Percentiles rank a stretch among this genome's conserved stretches.
Conservation (phyloP, 2,113 vertebrate genomes). For the Echinops telfairi region DNA sequence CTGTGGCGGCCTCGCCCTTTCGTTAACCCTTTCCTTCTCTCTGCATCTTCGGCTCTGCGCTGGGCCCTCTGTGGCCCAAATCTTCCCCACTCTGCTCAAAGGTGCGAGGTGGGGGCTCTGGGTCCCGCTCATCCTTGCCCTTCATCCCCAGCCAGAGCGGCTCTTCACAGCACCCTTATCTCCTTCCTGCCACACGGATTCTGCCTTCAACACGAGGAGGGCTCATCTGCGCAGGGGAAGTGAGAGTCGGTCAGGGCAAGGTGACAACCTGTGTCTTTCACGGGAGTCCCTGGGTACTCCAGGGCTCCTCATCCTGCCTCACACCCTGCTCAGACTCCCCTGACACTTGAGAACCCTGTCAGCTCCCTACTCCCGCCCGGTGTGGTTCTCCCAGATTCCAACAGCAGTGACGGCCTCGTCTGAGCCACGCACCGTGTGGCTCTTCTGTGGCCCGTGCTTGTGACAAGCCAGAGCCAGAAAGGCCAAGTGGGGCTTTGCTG, state of each 20-base stretch:
- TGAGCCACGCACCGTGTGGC: background rate
- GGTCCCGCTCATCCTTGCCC: background rate
- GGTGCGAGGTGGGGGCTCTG: background rate
- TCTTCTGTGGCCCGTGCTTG: conserved; percentile 32
- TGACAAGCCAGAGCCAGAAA: background rate
- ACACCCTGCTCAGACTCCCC: background rate
- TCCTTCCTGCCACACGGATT: background rate
- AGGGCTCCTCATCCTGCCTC: background rate
- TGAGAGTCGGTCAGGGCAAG: background rate
- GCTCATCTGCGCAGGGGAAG: background rate
- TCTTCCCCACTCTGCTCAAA: conserved; percentile 4
- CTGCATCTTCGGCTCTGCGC: background rate
- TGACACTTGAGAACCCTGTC: background rate
- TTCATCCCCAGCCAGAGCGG: background rate
- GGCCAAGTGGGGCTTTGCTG: background rate
- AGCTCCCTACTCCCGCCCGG: background rate
- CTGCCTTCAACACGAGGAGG: background rate
- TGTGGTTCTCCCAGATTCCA: background rate
- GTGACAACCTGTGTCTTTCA: background rate
- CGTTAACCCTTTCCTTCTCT: conserved; percentile 77
- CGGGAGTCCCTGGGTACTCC: background rate
- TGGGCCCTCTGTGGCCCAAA: background rate
- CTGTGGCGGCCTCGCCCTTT: background rate
- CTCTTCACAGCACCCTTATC: background rate
- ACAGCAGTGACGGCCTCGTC: background rate